phyloP scores from a whole-genome alignment of 2,797 vertebrate genomes.

The Acanthurus leucopareius region DNA sequence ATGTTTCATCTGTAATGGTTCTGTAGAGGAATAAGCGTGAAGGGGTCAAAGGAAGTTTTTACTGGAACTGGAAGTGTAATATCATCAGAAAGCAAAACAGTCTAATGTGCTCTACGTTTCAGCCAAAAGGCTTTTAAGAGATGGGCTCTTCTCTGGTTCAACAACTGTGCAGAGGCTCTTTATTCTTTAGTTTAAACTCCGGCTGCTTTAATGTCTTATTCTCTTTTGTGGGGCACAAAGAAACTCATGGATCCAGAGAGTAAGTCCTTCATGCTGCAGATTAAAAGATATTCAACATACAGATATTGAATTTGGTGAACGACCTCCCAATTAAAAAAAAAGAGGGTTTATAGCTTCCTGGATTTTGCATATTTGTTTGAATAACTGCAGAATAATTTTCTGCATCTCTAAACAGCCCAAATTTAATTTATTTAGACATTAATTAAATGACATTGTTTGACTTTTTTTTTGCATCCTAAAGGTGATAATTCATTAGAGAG shows the following conservation, averaged over 20 bases:
- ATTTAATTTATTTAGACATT: constrained; percentile 1
- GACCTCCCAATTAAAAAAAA: no score
- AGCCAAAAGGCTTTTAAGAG: constrained; percentile 16
- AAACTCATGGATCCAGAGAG: constrained; percentile 7
- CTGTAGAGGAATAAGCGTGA: constrained; percentile 34
- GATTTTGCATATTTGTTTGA: neutral
- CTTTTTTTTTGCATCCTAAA: constrained; percentile 23
- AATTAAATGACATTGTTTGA: constrained; percentile 16
- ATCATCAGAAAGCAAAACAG: constrained; percentile 26
- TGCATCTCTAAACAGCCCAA: constrained; percentile 11
- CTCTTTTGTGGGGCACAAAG: constrained; percentile 9
- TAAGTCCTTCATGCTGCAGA: neutral
- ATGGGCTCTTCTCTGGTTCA: constrained; percentile 19
- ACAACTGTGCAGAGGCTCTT: neutral
- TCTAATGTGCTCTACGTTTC: constrained; percentile 22
- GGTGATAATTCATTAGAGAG: constrained; percentile 8
- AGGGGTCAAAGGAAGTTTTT: constrained; percentile 36
- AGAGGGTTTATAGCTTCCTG: no score
- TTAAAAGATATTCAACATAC: constrained; percentile 3
- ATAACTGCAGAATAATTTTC: neutral
- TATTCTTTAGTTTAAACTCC: constrained; percentile 16
- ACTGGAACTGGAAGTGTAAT: constrained; percentile 27
- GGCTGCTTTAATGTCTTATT: constrained; percentile 17
- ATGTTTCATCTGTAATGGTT: constrained; percentile 53
- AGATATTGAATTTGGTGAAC: neutral